phyloP scores from a whole-genome alignment of 2,797 vertebrate genomes.

The Remorina albescens region DNA sequence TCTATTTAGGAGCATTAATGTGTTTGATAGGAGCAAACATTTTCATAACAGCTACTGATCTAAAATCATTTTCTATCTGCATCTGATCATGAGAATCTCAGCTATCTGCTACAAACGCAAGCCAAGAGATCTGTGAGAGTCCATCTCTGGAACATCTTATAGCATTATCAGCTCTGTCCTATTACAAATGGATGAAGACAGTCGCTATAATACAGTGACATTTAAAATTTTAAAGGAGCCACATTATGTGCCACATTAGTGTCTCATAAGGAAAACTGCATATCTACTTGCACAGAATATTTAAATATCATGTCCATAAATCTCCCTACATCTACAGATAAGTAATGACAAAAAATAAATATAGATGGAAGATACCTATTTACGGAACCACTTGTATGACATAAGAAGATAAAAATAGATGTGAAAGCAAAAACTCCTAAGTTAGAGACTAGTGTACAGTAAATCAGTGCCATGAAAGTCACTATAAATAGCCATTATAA shows the following conservation, averaged over 20 bases:
- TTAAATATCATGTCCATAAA: not conserved
- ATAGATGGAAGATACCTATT: constrained; percentile 2
- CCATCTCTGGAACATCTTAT: not conserved
- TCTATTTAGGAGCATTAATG: not conserved
- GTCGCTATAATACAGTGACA: not conserved
- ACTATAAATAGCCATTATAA: not conserved
- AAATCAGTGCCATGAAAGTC: too few relatives aligned
- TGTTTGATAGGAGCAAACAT: not conserved
- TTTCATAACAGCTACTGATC: constrained; percentile 9
- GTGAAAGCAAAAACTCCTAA: not conserved
- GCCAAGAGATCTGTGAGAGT: not conserved
- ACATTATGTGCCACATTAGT: not conserved
- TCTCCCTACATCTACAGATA: not conserved
- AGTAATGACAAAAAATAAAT: not conserved
- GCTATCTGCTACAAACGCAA: not conserved
- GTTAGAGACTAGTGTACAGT: too few relatives aligned
- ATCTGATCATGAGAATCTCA: too few relatives aligned
- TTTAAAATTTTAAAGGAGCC: not conserved
- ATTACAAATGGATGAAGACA: not conserved
- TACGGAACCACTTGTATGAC: not conserved
- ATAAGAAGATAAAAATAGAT: not conserved
- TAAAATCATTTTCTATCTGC: too few relatives aligned
- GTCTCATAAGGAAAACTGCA: not conserved
- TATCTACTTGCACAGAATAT: not conserved
- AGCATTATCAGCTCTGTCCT: not conserved